Conservation (phyloP, 2,888 invertebrate genomes). For the Pardosa pseudoannulata region DNA sequence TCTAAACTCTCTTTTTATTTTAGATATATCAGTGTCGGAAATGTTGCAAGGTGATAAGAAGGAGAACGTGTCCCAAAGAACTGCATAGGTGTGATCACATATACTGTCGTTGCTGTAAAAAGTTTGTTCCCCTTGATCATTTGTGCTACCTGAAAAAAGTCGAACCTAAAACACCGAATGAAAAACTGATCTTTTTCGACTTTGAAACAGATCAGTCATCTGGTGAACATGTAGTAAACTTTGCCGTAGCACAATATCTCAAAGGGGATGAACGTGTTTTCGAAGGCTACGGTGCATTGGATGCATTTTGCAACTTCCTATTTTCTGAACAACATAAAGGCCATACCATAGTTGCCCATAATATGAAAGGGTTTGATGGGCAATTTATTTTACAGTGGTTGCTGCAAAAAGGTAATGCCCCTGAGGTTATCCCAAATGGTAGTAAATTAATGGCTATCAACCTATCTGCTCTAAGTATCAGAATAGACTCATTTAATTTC, state of each 20-base stretch:
- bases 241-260: neutral
- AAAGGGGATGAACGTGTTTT: constrained; percentile 5
- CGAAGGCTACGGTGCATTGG: neutral
- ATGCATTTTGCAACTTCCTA: constrained; percentile 2
- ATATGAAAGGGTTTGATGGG: constrained; percentile 40
- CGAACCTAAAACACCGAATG: neutral
- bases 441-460: neutral
- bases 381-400: constrained; percentile 24
- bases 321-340: constrained; percentile 20
- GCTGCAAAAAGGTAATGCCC: neutral
- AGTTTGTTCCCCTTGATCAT: neutral
- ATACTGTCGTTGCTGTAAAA: neutral
- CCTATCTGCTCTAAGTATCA: neutral
- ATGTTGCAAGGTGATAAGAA: constrained; percentile 14
- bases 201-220: no score
- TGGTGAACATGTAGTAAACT: constrained; percentile 24
- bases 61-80: neutral
- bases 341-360: constrained; percentile 23
- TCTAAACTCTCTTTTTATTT: no score
- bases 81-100: neutral
- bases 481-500: constrained; percentile 31
- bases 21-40: no score
- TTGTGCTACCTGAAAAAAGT: neutral
- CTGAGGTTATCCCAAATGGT: constrained; percentile 23
- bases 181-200: no score